phyloP scores from a whole-genome alignment of 64 coral and sea anemone genomes.

The Stylophora pistillata region DNA sequence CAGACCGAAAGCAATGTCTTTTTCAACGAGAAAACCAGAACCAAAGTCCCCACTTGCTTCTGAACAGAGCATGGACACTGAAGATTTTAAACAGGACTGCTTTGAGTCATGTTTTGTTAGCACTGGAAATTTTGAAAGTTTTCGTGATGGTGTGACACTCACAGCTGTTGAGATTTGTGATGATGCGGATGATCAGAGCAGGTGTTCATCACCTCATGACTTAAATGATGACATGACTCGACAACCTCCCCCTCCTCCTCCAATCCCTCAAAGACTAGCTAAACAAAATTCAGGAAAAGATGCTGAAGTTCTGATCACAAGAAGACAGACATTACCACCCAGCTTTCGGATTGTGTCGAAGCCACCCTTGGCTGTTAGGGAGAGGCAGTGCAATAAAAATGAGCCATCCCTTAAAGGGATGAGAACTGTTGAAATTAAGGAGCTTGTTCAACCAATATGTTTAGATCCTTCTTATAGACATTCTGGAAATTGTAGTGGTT shows the following conservation, averaged over 20 bases:
- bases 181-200: background rate
- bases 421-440: constrained; percentile 3
- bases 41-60: background rate
- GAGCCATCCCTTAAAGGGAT: background rate
- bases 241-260: background rate
- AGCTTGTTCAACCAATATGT: constrained; percentile 15
- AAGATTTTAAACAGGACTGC: background rate
- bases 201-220: background rate
- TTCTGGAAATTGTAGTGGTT: background rate
- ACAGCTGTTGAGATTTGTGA: background rate
- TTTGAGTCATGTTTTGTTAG: background rate
- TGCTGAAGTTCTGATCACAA: too few relatives aligned
- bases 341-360: constrained; percentile 38
- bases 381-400: background rate
- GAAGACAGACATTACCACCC: background rate
- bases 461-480: background rate
- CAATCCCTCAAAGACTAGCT: background rate
- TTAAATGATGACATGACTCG: background rate
- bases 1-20: background rate
- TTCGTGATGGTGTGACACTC: background rate
- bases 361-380: background rate
- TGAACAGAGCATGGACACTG: background rate
- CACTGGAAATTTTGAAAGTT: background rate
- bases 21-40: background rate
- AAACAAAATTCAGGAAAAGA: background rate